Base-by-base conservation (phyloP, 2,888 invertebrate genomes). In the Cephus rjabovi region DNA sequence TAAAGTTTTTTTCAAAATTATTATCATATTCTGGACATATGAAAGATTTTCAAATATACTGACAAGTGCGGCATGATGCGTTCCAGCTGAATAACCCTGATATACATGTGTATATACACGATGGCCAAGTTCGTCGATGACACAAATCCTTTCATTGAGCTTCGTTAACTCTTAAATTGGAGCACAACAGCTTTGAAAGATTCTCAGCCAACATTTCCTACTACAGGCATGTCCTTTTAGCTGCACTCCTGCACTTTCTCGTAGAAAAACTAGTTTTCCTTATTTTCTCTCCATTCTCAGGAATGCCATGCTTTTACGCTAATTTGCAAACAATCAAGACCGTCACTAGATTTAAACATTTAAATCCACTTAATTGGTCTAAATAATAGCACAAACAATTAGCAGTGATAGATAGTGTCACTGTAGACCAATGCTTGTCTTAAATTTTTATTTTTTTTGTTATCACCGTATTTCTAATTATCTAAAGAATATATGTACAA, bases 161-260 rank as follows among this genome's bases (percentile, higher is more conserved):
- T 71, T 77, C 71, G 77, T 77, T 77, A 74, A 77, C 77, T 69
- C 31, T n/a, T 37, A 37, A 76, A 35, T 34, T 34, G 73, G 12
- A 56, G 9, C 56, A 56, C 9, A 23, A 15, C 9, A 23, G 56
- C 56, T 56, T 15, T 2, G 1, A 56, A 56, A 23, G 56, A 23
- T 56, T 23, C 56, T 56, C 23, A 56, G 9, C 23, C 56, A 56
- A 23, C 56, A 2, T 56, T 56, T 56, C 56, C 23, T 23, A 56
- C 56, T 23, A 23, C 56, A 23, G 40, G 23, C 23, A 56, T 23
- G 9, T 23, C 56, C 15, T 56, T 56, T 9, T 1, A 23, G 9
- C 56, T 56, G 56, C 23, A 56, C 56, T 56, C 23, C 56, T 56
- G 56, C 9, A 56, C 56, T 56, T 56, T 56, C 56, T 56, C 23